phyloP scores from a whole-genome alignment of 2,113 vertebrate genomes.

The Eleginops maclovinus region DNA sequence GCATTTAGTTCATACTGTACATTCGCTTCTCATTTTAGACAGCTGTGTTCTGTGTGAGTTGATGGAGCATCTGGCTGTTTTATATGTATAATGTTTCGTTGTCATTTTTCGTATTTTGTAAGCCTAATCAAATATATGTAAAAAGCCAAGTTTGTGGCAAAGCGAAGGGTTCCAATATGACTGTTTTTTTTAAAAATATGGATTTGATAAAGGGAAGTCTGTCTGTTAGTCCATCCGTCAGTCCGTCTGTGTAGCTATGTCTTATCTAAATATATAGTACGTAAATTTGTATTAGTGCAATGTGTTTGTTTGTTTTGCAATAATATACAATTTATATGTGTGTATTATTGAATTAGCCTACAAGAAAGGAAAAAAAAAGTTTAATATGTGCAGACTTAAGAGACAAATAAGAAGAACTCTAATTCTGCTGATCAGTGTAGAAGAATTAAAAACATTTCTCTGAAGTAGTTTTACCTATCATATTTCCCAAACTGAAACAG shows the following conservation, averaged over 20 bases:
- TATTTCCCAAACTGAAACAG: constrained; percentile 32
- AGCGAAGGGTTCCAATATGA: too few species aligned
- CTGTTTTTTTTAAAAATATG: too few species aligned
- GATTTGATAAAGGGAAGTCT: too few species aligned
- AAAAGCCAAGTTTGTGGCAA: too few species aligned
- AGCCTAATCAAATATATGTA: neutral
- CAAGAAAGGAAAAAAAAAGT: too few species aligned
- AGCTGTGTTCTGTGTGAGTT: constrained; percentile 8
- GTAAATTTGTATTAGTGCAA: too few species aligned
- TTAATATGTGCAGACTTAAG: neutral
- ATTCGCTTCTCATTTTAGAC: neutral
- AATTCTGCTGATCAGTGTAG: neutral
- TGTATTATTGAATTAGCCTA: too few species aligned
- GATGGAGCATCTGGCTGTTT: neutral
- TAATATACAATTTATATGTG: too few species aligned
- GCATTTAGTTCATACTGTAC: neutral
- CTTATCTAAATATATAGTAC: too few species aligned
- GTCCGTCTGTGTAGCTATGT: too few species aligned
- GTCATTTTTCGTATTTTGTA: neutral
- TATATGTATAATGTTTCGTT: neutral
- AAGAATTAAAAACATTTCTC: neutral
- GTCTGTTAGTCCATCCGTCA: too few species aligned
- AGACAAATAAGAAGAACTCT: constrained; percentile 19
- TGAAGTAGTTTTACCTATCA: constrained; percentile 22
- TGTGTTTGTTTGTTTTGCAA: too few species aligned